Evolutionary conservation across 2,113 vertebrate genomes (phyloP), one percentile per base, ranked within the genome.

Genomic region (Gambusia affinis): DNA sequence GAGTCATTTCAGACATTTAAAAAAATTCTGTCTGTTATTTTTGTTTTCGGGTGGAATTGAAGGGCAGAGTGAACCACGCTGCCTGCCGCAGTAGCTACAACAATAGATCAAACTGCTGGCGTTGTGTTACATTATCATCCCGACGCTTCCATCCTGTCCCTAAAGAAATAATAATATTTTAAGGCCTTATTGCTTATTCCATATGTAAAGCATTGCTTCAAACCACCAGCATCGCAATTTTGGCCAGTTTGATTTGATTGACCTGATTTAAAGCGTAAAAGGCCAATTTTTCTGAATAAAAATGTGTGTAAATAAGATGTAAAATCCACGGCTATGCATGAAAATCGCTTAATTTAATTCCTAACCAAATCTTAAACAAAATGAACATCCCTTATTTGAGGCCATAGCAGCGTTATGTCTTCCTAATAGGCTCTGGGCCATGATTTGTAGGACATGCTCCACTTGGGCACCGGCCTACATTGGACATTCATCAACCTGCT

Each of bases 71-170:
- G 60, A 73, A 87, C 61, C 89, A 91, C 87, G 90, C 76, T 89
- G 92, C 90, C 85, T 24, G 51, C 51, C 51, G 90, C 90, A 90
- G 88, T 82, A 66, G 86, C 87, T 79, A 89, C 87, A 93, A 92
- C 92, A 91, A 91, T 92, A 57, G 90, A 86, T 84, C 83, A 88
- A 89, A 88, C 76, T 63, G 84, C 75, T 76, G 83, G 64, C 74
- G 86, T 67, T 87, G 86, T 82, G 79, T 80, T 85, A 31, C 74
- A 78, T 83, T 73, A 42, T 85, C 71, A 76, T 51, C 85, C 39
- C 1, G 1, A 0, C 15, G 33, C 47, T 29, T n/a, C 63, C 6
- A 31, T 51, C 47, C 57, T 22, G 39, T 27, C 30, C 47, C 7
- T 24, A 17, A 12, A 15, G 6, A 19, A 54, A 81, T 44, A 54